Base-by-base conservation (phyloP, 2,888 invertebrate species). In the Biston betularia region DNA sequence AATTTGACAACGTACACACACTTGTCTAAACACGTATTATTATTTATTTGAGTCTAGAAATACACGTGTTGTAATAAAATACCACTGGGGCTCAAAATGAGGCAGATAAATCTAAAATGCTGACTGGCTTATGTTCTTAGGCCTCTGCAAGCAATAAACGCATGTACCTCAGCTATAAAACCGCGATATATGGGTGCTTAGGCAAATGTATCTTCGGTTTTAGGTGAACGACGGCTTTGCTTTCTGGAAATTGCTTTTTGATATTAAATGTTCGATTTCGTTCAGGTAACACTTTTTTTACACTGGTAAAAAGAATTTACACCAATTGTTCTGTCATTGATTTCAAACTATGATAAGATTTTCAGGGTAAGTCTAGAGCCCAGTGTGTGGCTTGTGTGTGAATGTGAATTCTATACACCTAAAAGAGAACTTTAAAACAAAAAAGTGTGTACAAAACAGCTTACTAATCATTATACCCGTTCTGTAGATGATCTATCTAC, bases 71-170 rank as follows among this genome's bases (percentile, higher is more conserved):
- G 40, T 50, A 54, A 54, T 56, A 57, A 63, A 53, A 45, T 35
- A 33, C 49, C 52, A 63, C 63, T 45, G 12, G 24, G 44, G 9
- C 24, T 14, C 55, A 45, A 63, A 46, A 59, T 59, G 55, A 65
- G 54, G 14, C 59, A 8, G 35, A 60, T 65, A 65, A 60, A 65
- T 65, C 59, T 45, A 44, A 54, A 65, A 59, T n/a, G 65, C 65
- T 55, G 59, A 60, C 59, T 65, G 59, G 54, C 54, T 59, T 58
- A 54, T 59, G 65, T 59, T 65, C 65, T 60, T 60, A 65, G 48
- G 55, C 48, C 64, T 24, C 10, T 45, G 14, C 48, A 48, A 55
- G 60, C 55, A 60, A 60, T 65, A 65, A 65, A 65, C 44, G 55
- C 24, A 14, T 59, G 54, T 54, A 54, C 49, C 52, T 58, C 40